Conservation (phyloP, 2,113 vertebrate species). For the Hydropotes inermis region DNA sequence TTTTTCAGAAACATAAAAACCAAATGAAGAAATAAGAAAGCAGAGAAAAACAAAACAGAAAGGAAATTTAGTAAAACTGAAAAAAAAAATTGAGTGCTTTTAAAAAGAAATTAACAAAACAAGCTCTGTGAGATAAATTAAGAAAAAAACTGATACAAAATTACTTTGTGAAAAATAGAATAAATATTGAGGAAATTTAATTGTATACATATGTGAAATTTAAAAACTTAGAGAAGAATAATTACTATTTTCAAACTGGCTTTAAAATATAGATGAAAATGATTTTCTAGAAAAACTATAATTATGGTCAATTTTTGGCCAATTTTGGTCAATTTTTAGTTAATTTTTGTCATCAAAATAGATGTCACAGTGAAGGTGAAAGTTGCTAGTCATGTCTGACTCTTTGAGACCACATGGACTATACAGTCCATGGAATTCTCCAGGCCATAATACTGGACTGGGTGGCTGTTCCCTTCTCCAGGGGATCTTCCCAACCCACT, state of each 20-base stretch:
- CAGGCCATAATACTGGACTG: neutral
- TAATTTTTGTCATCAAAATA: neutral
- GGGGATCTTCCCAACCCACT: neutral
- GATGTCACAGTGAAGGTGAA: neutral
- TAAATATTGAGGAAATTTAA: neutral
- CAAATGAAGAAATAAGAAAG: neutral
- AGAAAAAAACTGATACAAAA: neutral
- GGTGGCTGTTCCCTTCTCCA: neutral
- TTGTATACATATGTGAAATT: neutral
- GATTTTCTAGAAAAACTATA: neutral
- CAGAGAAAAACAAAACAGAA: neutral
- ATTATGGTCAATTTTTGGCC: neutral
- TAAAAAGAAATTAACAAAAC: neutral
- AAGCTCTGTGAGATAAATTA: neutral
- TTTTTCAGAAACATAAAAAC: neutral
- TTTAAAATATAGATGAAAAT: neutral
- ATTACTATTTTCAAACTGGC: neutral
- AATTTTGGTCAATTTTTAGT: neutral
- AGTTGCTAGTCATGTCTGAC: neutral
- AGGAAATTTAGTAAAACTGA: neutral
- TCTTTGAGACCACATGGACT: neutral
- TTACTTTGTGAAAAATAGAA: neutral
- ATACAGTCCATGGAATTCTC: neutral
- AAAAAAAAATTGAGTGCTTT: neutral
- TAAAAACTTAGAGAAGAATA: neutral